These are phyloP conservation scores for Eremobia ochroleuca DNA, from an alignment of 2,888 invertebrate species.

Conservation along the genomic window DNA sequence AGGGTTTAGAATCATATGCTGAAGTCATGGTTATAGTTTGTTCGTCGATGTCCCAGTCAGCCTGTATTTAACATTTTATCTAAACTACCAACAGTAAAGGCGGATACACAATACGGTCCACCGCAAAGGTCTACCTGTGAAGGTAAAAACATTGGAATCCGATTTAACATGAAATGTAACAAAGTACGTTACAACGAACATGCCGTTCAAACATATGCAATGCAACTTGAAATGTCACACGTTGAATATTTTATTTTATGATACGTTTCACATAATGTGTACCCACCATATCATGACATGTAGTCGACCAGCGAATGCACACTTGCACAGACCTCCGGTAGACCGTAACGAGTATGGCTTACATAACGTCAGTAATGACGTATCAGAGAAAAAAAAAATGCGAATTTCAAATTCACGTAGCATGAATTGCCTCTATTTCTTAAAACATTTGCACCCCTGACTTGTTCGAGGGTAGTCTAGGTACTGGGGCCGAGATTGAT, in stretches of 20 bases:
- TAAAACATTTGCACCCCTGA: background rate
- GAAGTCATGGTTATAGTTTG: no score
- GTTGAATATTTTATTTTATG: background rate
- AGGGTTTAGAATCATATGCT: no score
- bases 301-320: background rate
- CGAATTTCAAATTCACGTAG: background rate
- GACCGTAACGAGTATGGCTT: background rate
- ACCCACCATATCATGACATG: background rate
- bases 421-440: background rate
- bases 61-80: constrained; percentile 4
- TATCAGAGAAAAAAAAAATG: background rate
- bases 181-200: background rate
- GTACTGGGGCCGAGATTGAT: background rate
- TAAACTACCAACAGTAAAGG: constrained; percentile 4
- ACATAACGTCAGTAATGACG: background rate
- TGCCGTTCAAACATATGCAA: background rate
- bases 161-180: background rate
- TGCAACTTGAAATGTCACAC: background rate
- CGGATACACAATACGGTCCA: background rate
- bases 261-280: background rate
- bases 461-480: background rate
- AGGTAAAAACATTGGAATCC: background rate
- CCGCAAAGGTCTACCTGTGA: background rate
- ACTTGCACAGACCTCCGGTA: no score
- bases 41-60: no score